Percentiles rank a stretch among this genome's conserved stretches.
Conservation (phyloP, 2,113 vertebrate species). For the Rana temporaria region DNA sequence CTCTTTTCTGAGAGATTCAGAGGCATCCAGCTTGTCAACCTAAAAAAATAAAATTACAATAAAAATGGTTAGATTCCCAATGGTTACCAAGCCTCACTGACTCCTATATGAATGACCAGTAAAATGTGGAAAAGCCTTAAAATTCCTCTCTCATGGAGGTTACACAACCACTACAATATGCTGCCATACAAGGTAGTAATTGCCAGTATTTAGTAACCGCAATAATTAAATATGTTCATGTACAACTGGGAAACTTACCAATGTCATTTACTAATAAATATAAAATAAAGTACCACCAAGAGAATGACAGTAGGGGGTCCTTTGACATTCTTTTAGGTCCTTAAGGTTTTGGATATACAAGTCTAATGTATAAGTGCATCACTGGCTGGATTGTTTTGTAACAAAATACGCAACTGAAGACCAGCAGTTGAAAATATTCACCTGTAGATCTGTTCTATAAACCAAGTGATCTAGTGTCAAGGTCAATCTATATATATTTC, state of each 20-base stretch:
- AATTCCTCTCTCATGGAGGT: conserved; percentile 31
- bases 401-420: no score
- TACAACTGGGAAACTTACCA: not conserved
- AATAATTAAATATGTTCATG: not conserved
- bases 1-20: conserved; percentile 96
- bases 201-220: not conserved
- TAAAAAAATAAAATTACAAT: conserved; percentile 74
- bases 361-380: no score
- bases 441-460: no score
- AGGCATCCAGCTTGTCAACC: conserved; percentile 98
- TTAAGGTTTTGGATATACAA: no score
- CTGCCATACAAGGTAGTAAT: not conserved
- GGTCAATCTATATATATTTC: no score
- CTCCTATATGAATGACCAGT: not conserved
- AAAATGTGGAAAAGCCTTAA: conserved; percentile 87
- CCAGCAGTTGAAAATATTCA: no score
- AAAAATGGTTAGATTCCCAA: not conserved
- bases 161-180: not conserved
- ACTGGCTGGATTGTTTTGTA: no score
- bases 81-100: no score
- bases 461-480: no score
- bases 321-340: no score
- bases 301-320: no score
- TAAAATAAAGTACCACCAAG: not conserved
- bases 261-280: not conserved